Percentiles rank a stretch among this genome's conserved stretches.
phyloP scores from a whole-genome alignment of 1,140 invertebrate species.

The Battus philenor region DNA sequence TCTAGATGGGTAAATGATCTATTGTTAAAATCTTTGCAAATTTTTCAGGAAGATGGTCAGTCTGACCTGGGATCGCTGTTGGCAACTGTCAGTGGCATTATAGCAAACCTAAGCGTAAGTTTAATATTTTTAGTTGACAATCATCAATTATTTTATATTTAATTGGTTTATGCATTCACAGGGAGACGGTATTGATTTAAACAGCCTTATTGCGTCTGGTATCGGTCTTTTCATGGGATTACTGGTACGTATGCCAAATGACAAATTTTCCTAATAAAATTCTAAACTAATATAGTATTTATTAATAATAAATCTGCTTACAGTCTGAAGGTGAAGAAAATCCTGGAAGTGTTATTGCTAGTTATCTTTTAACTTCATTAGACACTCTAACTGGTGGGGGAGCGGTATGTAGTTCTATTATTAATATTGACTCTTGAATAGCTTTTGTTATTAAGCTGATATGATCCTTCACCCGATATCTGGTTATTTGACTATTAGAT shows the following conservation, averaged over 20 bases:
- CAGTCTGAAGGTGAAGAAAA: slow-evolving; percentile 61
- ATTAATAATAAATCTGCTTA: slow-evolving; percentile 19
- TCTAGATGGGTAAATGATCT: too few species aligned
- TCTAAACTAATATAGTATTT: too few species aligned
- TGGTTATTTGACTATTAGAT: too few species aligned
- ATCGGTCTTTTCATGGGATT: slow-evolving; percentile 62
- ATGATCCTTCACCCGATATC: too few species aligned
- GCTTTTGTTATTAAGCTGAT: too few species aligned
- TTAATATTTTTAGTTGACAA: neutral
- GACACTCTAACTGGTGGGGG: slow-evolving; percentile 62
- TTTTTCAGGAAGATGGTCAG: slow-evolving; percentile 54
- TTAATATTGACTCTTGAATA: too few species aligned
- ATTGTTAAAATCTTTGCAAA: too few species aligned
- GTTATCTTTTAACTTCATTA: slow-evolving; percentile 58
- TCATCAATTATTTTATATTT: slow-evolving; percentile 1
- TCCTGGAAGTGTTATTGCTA: slow-evolving; percentile 52
- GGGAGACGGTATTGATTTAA: slow-evolving; percentile 66
- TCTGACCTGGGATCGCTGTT: slow-evolving; percentile 61
- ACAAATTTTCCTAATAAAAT: too few species aligned
- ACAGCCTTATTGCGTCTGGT: slow-evolving; percentile 55
- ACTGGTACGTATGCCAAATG: slow-evolving; percentile 43
- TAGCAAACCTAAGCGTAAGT: slow-evolving; percentile 62
- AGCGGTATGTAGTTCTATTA: slow-evolving; percentile 44
- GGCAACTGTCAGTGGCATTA: slow-evolving; percentile 56
- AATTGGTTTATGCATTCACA: slow-evolving; percentile 28